Evolutionary conservation across 2,888 invertebrate species (phyloP).

Genomic region (Pseudoips prasinana): DNA sequence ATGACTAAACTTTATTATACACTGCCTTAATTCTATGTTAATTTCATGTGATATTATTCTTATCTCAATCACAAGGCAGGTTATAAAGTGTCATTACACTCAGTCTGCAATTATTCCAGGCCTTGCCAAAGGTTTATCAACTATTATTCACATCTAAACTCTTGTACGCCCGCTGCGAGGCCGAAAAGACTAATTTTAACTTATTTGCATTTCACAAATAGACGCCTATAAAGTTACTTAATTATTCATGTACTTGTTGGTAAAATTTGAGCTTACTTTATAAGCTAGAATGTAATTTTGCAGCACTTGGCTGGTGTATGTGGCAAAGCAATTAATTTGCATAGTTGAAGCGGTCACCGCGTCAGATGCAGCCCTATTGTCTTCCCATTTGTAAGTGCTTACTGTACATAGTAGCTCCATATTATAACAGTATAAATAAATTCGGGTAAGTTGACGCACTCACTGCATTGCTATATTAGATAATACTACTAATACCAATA

Average conservation of each 20-base stretch:
- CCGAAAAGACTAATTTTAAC: constrained; percentile 16
- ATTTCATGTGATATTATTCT: no score
- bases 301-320: constrained; percentile 37
- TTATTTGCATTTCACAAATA: constrained; percentile 22
- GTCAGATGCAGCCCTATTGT: constrained; percentile 37
- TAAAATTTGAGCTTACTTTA: constrained; percentile 22
- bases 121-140: neutral
- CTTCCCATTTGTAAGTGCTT: constrained; percentile 20
- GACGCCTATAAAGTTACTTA: constrained; percentile 14
- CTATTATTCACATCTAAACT: constrained; percentile 5
- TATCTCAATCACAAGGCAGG: no score
- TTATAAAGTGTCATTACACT: no score
- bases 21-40: no score
- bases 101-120: constrained; percentile 2
- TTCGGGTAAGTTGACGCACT: constrained; percentile 18
- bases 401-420: constrained; percentile 24
- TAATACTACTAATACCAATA: no score
- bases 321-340: constrained; percentile 59
- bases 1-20: no score
- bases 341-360: constrained; percentile 49
- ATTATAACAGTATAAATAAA: constrained; percentile 19
- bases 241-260: constrained; percentile 20
- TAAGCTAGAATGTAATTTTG: constrained; percentile 39
- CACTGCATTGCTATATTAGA: no score
- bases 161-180: constrained; percentile 2